Base-by-base conservation (phyloP, 2,888 invertebrate species). In the Eupsilia transversa region DNA sequence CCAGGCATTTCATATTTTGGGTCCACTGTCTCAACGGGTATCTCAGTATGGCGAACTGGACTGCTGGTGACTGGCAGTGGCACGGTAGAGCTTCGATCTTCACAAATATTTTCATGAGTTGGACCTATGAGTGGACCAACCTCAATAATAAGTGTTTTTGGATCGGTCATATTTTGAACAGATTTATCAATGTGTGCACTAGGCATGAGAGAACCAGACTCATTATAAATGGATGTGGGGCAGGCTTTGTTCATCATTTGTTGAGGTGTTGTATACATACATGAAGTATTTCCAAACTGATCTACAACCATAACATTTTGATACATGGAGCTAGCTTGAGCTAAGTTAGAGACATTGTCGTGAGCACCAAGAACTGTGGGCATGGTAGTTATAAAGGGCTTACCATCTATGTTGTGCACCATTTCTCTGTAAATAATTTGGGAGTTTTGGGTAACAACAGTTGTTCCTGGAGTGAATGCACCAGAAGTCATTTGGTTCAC, bases 291-390 rank as follows among this genome's bases (percentile, higher is more conserved):
- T 3, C 96, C 95, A 90, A 93, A 95, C 76, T 95, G 96, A 82
- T 96, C 96, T 27, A 96, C 92, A 14, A 96, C 94, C 96, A 96
- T 96, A 41, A 96, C 92, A 92, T 96, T 96, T 80, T 96, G 96
- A 88, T 96, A 96, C 92, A 96, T 89, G 6, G 96, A 94, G 82
- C 92, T 94, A 49, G 93, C 91, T 85, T 95, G 95, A 64, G 95
- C 89, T 52, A 94, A 91, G 89, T 94, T 95, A 64, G 94, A 89
- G 60, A 94, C 90, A 89, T 94, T 95, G 68, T 95, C 94, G 78
- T 93, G 93, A 57, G 91, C 89, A 63, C 93, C 87, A 2, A 95
- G 90, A 0, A 94, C 92, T 57, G 94, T 87, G 33, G 95, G 95
- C 86, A 96, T 92, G 80, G 91, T 93, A 64, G 95, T 92, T 76